These are phyloP conservation scores for Dolichomitus sp. DNA, from an alignment of 2,888 invertebrate genomes.

Conservation along the genomic window DNA sequence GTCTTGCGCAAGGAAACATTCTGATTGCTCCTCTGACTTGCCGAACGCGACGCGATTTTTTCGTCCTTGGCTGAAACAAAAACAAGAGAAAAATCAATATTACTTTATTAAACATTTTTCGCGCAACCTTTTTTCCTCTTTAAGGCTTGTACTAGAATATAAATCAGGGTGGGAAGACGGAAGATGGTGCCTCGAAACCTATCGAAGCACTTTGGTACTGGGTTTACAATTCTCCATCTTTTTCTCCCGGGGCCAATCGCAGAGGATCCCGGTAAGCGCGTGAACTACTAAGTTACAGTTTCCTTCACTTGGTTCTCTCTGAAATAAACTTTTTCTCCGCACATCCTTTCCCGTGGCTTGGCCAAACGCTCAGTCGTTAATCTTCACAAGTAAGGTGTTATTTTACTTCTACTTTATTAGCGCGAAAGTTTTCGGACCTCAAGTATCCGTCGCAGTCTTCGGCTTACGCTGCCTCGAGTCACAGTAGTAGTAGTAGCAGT, in stretches of 20 bases:
- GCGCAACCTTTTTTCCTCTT: not conserved
- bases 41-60: conserved; percentile 79
- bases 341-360: not conserved
- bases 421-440: conserved; percentile 29
- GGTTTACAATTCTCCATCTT: conserved; percentile 21
- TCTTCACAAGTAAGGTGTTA: conserved; percentile 49
- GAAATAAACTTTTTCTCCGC: conserved; percentile 54
- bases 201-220: conserved; percentile 23
- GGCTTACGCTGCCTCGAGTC: conserved; percentile 2
- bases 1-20: conserved; percentile 83
- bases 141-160: not conserved
- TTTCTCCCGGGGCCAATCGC: not conserved
- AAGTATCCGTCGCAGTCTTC: not conserved
- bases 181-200: not conserved
- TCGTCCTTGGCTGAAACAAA: conserved; percentile 84
- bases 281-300: conserved; percentile 46
- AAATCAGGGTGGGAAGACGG: conserved; percentile 2
- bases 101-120: conserved; percentile 17
- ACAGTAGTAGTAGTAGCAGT: not conserved
- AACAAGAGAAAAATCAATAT: conserved; percentile 7
- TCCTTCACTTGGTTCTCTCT: conserved; percentile 42
- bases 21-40: conserved; percentile 82
- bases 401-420: conserved; percentile 60
- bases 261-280: conserved; percentile 16
- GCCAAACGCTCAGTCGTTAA: conserved; percentile 45